These are phyloP conservation scores for Oikopleura dioica DNA, from an alignment of 23 tunicate genomes.

Conservation along the genomic window DNA sequence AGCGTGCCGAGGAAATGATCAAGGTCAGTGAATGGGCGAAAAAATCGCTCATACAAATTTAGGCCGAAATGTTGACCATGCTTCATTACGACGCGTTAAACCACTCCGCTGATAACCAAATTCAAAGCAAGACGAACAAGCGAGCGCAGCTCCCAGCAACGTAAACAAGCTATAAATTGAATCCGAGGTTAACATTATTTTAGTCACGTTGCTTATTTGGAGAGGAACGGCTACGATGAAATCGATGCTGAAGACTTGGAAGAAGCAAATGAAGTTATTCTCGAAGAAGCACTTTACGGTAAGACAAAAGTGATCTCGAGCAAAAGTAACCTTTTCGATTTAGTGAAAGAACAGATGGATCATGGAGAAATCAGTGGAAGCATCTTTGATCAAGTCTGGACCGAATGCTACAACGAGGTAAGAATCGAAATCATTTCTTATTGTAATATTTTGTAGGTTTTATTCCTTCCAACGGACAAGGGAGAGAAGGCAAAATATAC, in stretches of 20 bases:
- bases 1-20: constrained; percentile 72
- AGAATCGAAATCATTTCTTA: neutral
- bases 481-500: too few relatives aligned
- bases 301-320: neutral
- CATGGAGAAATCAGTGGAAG: constrained; percentile 58
- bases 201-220: constrained; percentile 20
- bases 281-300: constrained; percentile 10
- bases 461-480: constrained; percentile 72
- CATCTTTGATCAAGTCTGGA: constrained; percentile 66
- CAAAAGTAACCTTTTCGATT: neutral
- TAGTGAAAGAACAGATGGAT: constrained; percentile 53
- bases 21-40: too few relatives aligned
- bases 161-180: neutral
- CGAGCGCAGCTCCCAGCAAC: constrained; percentile 12
- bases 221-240: constrained; percentile 27
- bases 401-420: constrained; percentile 79
- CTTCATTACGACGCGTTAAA: constrained; percentile 60
- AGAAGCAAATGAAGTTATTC: constrained; percentile 1
- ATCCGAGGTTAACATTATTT: neutral
- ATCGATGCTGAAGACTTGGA: constrained; percentile 35
- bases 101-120: constrained; percentile 43
- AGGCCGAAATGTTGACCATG: constrained; percentile 88
- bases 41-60: too few relatives aligned
- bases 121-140: constrained; percentile 63
- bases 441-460: constrained; percentile 20